Conservation (phyloP, 2,113 vertebrate species). For the Pelodiscus sinensis region DNA sequence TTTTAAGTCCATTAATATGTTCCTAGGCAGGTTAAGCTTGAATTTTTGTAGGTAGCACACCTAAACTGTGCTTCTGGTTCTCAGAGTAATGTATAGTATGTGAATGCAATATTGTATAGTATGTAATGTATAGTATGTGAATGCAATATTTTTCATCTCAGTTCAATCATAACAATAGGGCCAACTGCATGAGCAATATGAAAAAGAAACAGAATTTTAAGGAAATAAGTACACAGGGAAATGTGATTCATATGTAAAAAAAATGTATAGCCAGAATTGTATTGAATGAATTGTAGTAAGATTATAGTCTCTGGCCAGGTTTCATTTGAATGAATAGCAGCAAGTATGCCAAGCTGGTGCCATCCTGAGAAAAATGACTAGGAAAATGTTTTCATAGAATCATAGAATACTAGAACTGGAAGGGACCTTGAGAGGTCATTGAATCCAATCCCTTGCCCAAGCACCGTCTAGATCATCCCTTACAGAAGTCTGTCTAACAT, state of each 20-base stretch:
- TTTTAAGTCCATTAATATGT: too few relatives aligned
- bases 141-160: constrained; percentile 4
- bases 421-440: too few relatives aligned
- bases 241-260: constrained; percentile 12
- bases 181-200: constrained; percentile 2
- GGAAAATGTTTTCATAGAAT: not conserved
- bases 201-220: constrained; percentile 31
- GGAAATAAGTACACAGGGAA: constrained; percentile 49
- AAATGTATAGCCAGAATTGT: not conserved
- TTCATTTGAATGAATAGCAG: constrained; percentile 38
- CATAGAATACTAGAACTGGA: too few relatives aligned
- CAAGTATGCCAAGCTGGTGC: constrained; percentile 34
- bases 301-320: constrained; percentile 33
- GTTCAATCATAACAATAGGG: constrained; percentile 17
- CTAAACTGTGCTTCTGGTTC: not conserved
- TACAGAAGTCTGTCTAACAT: too few relatives aligned
- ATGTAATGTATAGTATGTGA: not conserved
- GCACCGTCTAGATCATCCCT: too few relatives aligned
- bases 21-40: rapidly evolving
- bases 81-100: not conserved
- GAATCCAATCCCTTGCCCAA: too few relatives aligned
- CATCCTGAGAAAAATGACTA: not conserved
- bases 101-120: constrained; percentile 7
- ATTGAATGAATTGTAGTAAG: constrained; percentile 22
- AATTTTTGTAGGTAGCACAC: rapidly evolving